These are phyloP conservation scores for Osmoderma eremita DNA, from an alignment of 2,888 invertebrate genomes.

Conservation along the genomic window DNA sequence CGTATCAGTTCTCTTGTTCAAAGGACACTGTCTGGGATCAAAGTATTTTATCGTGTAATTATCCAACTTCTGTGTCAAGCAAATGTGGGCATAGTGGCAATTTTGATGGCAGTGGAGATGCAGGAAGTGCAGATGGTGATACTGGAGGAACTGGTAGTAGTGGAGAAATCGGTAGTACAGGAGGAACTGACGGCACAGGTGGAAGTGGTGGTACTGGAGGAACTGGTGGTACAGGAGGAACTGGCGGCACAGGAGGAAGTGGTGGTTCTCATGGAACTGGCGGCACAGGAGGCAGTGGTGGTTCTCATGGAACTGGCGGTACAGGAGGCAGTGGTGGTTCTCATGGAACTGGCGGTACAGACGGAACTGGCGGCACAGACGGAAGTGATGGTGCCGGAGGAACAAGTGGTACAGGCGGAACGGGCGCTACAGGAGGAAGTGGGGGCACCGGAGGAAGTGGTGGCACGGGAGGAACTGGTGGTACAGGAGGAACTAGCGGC, in stretches of 20 bases:
- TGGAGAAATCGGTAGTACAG: slow-evolving; percentile 19
- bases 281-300: slow-evolving; percentile 15
- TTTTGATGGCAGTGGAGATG: slow-evolving; percentile 19
- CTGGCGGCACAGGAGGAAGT: slow-evolving; percentile 11
- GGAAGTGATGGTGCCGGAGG: slow-evolving; percentile 23
- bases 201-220: slow-evolving; percentile 9
- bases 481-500: slow-evolving; percentile 20
- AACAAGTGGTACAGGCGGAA: slow-evolving; percentile 19
- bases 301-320: slow-evolving; percentile 20
- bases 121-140: not conserved
- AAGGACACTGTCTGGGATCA: slow-evolving; percentile 83
- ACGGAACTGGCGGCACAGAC: slow-evolving; percentile 4
- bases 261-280: slow-evolving; percentile 39
- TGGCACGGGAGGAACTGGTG: slow-evolving; percentile 16
- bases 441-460: slow-evolving; percentile 21
- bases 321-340: slow-evolving; percentile 26
- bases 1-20: slow-evolving; percentile 78
- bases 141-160: slow-evolving; percentile 18
- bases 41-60: slow-evolving; percentile 75
- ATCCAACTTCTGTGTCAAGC: slow-evolving; percentile 68
- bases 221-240: slow-evolving; percentile 14
- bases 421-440: slow-evolving; percentile 13
- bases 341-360: slow-evolving; percentile 27
- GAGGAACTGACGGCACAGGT: slow-evolving; percentile 14
- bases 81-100: slow-evolving; percentile 65